These are phyloP conservation scores for Gymnocephalus cernua DNA, from an alignment of 2,113 vertebrate species.

Conservation along the genomic window DNA sequence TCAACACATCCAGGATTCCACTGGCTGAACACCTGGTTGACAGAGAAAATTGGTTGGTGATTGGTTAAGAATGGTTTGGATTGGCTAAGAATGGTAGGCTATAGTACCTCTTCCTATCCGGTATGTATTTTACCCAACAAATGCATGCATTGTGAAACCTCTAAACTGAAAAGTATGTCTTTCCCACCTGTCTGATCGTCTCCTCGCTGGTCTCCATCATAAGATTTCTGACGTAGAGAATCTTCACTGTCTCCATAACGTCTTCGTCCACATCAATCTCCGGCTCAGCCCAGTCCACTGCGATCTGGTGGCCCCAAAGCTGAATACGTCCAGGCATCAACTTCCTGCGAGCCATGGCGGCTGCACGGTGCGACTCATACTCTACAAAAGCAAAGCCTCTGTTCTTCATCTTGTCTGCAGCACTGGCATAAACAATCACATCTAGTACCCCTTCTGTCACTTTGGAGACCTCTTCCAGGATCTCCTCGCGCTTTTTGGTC, in stretches of 20 bases:
- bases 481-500: slow-evolving; percentile 99
- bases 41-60: slow-evolving; percentile 2
- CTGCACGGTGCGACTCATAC: slow-evolving; percentile 97
- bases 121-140: neutral
- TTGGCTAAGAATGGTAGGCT: neutral
- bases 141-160: neutral
- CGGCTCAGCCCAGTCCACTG: slow-evolving; percentile 98
- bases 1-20: slow-evolving; percentile 97
- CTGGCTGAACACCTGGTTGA: slow-evolving; percentile 90
- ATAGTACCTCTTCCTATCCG: neutral
- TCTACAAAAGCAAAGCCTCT: slow-evolving; percentile 98
- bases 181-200: slow-evolving; percentile 89
- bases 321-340: slow-evolving; percentile 98
- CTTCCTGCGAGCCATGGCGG: slow-evolving; percentile 97
- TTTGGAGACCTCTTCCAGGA: slow-evolving; percentile 97
- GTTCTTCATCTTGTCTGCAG: slow-evolving; percentile 99
- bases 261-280: slow-evolving; percentile 99
- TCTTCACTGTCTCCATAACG: slow-evolving; percentile 99
- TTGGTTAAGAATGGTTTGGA: neutral
- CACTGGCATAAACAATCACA: slow-evolving; percentile 98
- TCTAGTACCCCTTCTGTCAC: slow-evolving; percentile 97
- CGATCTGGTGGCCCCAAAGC: slow-evolving; percentile 98
- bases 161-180: neutral
- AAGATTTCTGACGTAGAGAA: slow-evolving; percentile 97
- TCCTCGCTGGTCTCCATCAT: slow-evolving; percentile 99